Evolutionary conservation across 1,140 invertebrate species (phyloP), one percentile per base, ranked within the genome.

Genomic region (Zaprionus gabonicus): DNA sequence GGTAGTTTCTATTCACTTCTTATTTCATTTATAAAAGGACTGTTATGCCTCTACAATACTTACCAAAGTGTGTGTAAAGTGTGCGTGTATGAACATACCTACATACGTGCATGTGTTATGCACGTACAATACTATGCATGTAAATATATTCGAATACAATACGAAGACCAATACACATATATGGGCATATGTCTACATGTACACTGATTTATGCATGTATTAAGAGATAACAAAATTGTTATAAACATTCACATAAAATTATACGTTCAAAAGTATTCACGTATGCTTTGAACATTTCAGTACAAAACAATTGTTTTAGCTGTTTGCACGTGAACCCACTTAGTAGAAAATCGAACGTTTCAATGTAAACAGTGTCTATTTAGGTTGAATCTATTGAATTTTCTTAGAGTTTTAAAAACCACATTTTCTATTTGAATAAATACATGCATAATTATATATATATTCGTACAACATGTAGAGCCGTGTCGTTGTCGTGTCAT

Each of bases 241-340:
- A 51, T 51, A 51, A 51, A 51, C 46, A 51, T 51, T 51, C 46
- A 51, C 46, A 25, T 51, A 20, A 51, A 51, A 51, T n/a, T 46
- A 17, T 13, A 51, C 46, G 46, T 25, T 51, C 46, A 12, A 25
- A 51, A 51, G 46, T 51, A 23, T 51, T 51, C 46, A 51, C 46
- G 46, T 51, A 51, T 51, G 46, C 12, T 51, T 51, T 51, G 20
- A 13, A 51, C 46, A 51, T 51, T 51, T 51, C 46, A 51, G 46
- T 51, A 51, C 46, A 51, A 51, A 51, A 20, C 23, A 23, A 51
- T 51, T 20, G 17, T 51, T 51, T 51, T 23, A 51, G 46, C 25
- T 51, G 46, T 13, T 25, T 25, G 46, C 46, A 25, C 46, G 20
- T 51, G 46, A 4, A 25, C 4, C n/a, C 41, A 46, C 38, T 41